These are phyloP conservation scores for Coelopa frigida DNA, from an alignment of 1,140 invertebrate genomes.

Conservation along the genomic window DNA sequence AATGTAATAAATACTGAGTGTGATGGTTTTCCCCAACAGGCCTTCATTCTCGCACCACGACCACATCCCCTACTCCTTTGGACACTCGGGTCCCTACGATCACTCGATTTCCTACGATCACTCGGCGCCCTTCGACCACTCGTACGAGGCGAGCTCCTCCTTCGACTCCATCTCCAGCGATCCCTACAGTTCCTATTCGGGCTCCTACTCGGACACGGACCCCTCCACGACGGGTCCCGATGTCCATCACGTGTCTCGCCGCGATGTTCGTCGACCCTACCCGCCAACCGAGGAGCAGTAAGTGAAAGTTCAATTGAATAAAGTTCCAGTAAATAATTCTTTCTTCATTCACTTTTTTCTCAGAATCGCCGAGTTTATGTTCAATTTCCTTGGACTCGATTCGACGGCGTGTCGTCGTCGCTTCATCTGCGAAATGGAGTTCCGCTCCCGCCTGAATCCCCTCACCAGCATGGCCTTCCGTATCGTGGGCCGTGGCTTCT, in stretches of 20 bases:
- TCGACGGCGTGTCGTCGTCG: constrained; percentile 36
- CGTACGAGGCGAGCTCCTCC: too few species aligned
- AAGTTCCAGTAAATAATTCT: too few species aligned
- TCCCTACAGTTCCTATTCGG: too few species aligned
- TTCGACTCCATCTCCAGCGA: too few species aligned
- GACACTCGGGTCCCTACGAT: constrained; percentile 20
- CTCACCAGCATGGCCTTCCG: constrained; percentile 41
- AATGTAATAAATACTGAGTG: constrained; percentile 13
- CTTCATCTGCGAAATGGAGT: constrained; percentile 43
- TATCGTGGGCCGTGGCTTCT: constrained; percentile 38
- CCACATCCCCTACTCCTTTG: constrained; percentile 33
- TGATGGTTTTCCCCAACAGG: constrained; percentile 17
- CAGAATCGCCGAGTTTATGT: constrained; percentile 40
- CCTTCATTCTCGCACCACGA: constrained; percentile 22
- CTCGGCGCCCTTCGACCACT: too few species aligned
- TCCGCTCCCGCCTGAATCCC: constrained; percentile 34
- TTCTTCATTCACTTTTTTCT: neutral
- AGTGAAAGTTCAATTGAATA: too few species aligned
- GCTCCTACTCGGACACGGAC: too few species aligned
- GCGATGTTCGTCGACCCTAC: too few species aligned
- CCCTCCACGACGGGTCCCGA: too few species aligned
- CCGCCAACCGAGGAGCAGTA: too few species aligned
- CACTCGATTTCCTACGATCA: constrained; percentile 14
- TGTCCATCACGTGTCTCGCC: too few species aligned
- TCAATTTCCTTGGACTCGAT: constrained; percentile 36